Evolutionary conservation across 2,888 invertebrate species (phyloP).

Genomic region (Heliconius hortense): DNA sequence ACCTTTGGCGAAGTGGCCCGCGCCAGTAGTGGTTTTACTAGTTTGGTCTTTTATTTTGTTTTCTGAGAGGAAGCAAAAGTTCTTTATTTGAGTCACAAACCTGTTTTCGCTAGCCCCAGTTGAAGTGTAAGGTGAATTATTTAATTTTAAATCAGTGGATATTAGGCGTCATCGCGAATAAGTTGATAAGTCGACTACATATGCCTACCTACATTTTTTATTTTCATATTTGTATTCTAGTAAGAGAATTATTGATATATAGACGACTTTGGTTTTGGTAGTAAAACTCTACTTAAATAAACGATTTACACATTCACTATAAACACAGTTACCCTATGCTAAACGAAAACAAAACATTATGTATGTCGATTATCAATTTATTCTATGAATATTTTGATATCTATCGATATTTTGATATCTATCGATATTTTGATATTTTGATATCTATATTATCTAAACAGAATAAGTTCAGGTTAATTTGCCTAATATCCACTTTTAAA

Average conservation of each 20-base stretch:
- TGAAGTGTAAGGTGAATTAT: background rate
- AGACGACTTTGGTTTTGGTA: too few species aligned
- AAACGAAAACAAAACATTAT: too few species aligned
- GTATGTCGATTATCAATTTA: too few species aligned
- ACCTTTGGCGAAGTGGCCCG: conserved; percentile 34
- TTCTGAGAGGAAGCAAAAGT: conserved; percentile 35
- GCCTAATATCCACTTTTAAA: background rate
- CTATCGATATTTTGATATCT: too few species aligned
- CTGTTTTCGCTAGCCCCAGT: conserved; percentile 26
- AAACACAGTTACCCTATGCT: too few species aligned
- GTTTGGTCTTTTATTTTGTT: conserved; percentile 38
- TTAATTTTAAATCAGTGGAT: background rate
- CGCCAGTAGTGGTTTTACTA: conserved; percentile 36
- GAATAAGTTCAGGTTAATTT: background rate
- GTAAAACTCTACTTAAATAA: too few species aligned
- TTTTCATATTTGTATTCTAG: too few species aligned
- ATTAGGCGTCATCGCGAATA: background rate
- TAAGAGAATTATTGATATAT: too few species aligned
- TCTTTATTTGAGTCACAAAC: conserved; percentile 41
- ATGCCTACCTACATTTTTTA: background rate
- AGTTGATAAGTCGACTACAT: background rate
- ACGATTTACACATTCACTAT: too few species aligned
- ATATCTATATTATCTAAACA: background rate
- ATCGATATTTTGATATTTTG: too few species aligned
- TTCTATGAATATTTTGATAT: too few species aligned